Conservation (phyloP, 2,113 vertebrate genomes). For the Ictalurus furcatus region DNA sequence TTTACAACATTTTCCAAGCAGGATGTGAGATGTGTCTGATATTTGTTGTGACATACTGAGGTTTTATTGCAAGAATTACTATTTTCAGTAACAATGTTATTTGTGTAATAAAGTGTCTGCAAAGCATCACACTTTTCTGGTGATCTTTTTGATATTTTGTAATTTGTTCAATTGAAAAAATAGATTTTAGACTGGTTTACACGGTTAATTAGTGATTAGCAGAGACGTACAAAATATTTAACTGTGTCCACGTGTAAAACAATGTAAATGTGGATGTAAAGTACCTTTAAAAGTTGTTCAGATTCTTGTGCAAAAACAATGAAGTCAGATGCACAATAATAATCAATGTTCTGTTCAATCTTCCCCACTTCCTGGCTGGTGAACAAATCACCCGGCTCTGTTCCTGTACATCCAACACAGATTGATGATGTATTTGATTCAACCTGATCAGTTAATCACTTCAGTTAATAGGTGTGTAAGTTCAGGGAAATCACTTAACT, state of each 20-base stretch:
- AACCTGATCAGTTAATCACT: background rate
- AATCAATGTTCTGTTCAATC: background rate
- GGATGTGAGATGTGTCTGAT: slow-evolving; percentile 83
- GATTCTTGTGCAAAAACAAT: background rate
- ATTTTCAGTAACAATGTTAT: slow-evolving; percentile 99
- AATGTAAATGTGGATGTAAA: no score
- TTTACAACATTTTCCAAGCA: slow-evolving; percentile 75
- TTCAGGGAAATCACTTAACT: background rate
- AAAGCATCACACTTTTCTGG: slow-evolving; percentile 78
- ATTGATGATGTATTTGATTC: background rate
- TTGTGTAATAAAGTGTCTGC: slow-evolving; percentile 99
- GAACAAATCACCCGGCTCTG: background rate
- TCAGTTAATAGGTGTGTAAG: background rate
- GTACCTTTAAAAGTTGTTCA: background rate
- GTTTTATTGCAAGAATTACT: slow-evolving; percentile 96
- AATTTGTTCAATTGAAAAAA: background rate
- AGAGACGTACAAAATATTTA: background rate
- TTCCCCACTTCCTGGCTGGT: background rate
- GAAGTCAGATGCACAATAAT: background rate
- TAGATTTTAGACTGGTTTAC: background rate
- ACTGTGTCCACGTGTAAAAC: background rate
- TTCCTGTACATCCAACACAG: background rate
- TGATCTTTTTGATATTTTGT: background rate
- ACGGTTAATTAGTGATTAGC: background rate
- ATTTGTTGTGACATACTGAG: slow-evolving; percentile 86